phyloP scores from a whole-genome alignment of 1,140 invertebrate species.

The Drosophila micromelanica region DNA sequence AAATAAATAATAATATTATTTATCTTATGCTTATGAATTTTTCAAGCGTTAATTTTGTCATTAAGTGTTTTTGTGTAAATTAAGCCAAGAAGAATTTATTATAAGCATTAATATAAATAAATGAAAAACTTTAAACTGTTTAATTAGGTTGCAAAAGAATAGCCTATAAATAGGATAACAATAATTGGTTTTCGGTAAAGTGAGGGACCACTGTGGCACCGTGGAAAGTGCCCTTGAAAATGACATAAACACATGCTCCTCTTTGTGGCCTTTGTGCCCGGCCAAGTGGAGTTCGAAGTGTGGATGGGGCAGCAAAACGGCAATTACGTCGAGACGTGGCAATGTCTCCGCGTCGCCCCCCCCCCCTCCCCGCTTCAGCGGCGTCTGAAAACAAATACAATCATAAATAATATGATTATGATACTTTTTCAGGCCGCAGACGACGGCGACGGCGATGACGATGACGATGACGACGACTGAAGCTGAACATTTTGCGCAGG shows the following conservation, averaged over 20 bases:
- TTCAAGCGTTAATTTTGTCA: no score
- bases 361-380: conserved; percentile 15
- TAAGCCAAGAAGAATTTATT: no score
- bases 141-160: no score
- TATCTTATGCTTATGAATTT: no score
- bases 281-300: conserved; percentile 17
- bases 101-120: no score
- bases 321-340: conserved; percentile 40
- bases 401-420: conserved; percentile 82
- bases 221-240: conserved; percentile 66
- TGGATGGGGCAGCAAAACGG: conserved; percentile 26
- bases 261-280: conserved; percentile 44
- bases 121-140: no score
- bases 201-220: conserved; percentile 14
- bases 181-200: background rate
- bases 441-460: conserved; percentile 8
- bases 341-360: conserved; percentile 27
- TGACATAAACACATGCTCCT: conserved; percentile 72
- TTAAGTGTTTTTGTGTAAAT: no score
- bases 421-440: conserved; percentile 55
- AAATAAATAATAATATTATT: no score
- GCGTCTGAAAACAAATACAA: conserved; percentile 71
- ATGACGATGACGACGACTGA: conserved; percentile 8
- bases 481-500: conserved; percentile 25
- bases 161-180: no score